phyloP scores from a whole-genome alignment of 1,140 invertebrate species.

The Zaprionus lachaisei region DNA sequence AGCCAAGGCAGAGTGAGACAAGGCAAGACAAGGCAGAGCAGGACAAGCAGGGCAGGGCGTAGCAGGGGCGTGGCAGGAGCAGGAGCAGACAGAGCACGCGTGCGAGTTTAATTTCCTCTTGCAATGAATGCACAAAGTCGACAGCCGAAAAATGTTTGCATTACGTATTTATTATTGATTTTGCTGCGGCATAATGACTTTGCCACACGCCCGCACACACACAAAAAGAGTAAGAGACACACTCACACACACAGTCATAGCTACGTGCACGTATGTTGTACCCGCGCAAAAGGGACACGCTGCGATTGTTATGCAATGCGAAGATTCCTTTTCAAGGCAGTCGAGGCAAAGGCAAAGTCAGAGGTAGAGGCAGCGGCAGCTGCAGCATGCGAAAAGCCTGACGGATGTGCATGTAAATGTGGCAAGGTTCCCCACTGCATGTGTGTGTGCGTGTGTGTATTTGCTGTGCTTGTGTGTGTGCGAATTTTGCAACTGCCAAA shows the following conservation, averaged over 20 bases:
- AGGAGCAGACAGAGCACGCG: background rate
- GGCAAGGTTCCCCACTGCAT: conserved; percentile 12
- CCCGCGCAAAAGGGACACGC: conserved; percentile 20
- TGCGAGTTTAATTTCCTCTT: conserved; percentile 10
- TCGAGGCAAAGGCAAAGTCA: background rate
- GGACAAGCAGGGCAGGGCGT: no score
- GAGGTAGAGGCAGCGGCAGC: background rate
- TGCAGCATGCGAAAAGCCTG: conserved; percentile 30
- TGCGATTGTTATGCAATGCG: conserved; percentile 55
- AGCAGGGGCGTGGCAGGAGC: background rate
- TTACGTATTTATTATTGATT: conserved; percentile 55
- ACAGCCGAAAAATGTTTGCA: conserved; percentile 45
- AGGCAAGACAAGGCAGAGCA: background rate
- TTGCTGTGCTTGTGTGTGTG: conserved; percentile 32
- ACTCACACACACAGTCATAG: no score
- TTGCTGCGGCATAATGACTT: conserved; percentile 48
- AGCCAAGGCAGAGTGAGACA: background rate
- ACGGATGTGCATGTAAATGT: conserved; percentile 53
- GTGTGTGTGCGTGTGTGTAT: background rate
- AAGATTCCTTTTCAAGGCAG: conserved; percentile 30
- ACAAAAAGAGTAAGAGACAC: background rate
- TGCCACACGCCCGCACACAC: conserved; percentile 2
- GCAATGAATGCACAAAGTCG: conserved; percentile 46
- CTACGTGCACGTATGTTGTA: conserved; percentile 1
- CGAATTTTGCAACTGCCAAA: conserved; percentile 69